These are phyloP conservation scores for Phaedon cochleariae DNA, from an alignment of 2,888 invertebrate genomes.

Conservation along the genomic window DNA sequence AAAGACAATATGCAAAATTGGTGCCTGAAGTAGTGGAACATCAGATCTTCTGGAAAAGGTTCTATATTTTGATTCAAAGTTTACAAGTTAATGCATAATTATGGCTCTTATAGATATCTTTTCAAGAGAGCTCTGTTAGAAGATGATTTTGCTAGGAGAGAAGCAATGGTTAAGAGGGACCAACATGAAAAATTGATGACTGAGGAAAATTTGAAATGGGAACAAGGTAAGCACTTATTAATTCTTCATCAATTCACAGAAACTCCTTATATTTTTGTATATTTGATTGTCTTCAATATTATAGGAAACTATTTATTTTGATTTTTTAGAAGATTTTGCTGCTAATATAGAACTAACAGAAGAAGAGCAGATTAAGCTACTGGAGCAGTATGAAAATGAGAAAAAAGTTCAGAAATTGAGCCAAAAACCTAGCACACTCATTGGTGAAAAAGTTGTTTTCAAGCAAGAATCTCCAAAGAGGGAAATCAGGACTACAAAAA, in stretches of 20 bases:
- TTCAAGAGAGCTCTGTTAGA: conserved; percentile 83
- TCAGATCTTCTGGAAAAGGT: conserved; percentile 83
- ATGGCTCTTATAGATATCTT: conserved; percentile 66
- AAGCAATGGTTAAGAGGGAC: conserved; percentile 66
- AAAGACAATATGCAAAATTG: conserved; percentile 65
- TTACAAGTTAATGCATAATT: too few relatives aligned
- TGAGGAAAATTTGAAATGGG: conserved; percentile 62
- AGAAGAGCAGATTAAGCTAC: conserved; percentile 73
- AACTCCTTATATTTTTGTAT: too few relatives aligned
- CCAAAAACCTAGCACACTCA: conserved; percentile 40
- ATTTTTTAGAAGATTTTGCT: conserved; percentile 70
- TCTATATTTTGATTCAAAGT: conserved; percentile 12
- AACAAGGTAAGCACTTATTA: conserved; percentile 62
- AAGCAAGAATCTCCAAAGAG: conserved; percentile 46
- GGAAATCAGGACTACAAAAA: conserved; percentile 22
- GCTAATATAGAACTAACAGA: conserved; percentile 73
- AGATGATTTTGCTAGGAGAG: conserved; percentile 75
- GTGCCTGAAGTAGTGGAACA: conserved; percentile 78
- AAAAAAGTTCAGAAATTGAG: conserved; percentile 51
- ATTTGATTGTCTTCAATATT: too few relatives aligned
- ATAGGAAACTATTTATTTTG: too few relatives aligned
- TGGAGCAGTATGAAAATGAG: conserved; percentile 76
- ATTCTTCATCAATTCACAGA: not conserved
- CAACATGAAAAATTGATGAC: conserved; percentile 63
- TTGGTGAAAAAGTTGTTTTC: conserved; percentile 37